These are phyloP conservation scores for Butastur rufipennis DNA, from an alignment of 2,113 vertebrate species.

Conservation along the genomic window DNA sequence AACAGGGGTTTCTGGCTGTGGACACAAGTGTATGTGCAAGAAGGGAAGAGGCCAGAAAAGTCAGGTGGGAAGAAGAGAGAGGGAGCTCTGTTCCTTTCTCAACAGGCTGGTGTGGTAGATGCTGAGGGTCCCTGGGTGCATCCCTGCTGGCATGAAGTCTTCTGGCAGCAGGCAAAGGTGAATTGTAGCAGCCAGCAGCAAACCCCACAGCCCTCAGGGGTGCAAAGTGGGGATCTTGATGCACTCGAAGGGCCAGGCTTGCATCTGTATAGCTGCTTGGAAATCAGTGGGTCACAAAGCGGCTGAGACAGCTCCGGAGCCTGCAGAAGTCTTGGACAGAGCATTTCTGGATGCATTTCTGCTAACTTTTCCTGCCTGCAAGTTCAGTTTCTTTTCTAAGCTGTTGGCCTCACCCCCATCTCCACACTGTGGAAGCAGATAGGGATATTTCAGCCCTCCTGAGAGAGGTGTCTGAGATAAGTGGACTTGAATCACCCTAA, in stretches of 20 bases:
- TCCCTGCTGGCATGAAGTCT: background rate
- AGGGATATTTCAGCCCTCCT: conserved; percentile 20
- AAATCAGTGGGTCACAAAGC: background rate
- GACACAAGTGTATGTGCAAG: fast-evolving
- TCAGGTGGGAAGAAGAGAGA: background rate
- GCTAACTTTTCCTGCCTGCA: background rate
- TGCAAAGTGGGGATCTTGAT: background rate
- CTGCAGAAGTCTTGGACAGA: background rate
- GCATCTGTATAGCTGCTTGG: background rate
- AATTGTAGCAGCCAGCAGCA: background rate
- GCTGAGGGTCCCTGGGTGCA: background rate
- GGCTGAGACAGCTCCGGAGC: background rate
- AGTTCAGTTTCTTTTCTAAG: background rate
- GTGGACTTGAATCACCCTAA: conserved; percentile 3
- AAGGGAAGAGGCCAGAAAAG: background rate
- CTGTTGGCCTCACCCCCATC: conserved; percentile 18
- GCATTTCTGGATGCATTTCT: background rate
- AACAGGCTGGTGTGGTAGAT: background rate
- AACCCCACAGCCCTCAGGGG: background rate
- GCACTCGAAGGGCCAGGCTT: background rate
- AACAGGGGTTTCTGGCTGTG: background rate
- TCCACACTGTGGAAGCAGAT: conserved; percentile 9
- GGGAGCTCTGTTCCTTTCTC: background rate
- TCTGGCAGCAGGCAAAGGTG: background rate
- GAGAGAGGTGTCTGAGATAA: conserved; percentile 50